Conservation (phyloP, 2,888 invertebrate species). For the Cephus pulcher region DNA sequence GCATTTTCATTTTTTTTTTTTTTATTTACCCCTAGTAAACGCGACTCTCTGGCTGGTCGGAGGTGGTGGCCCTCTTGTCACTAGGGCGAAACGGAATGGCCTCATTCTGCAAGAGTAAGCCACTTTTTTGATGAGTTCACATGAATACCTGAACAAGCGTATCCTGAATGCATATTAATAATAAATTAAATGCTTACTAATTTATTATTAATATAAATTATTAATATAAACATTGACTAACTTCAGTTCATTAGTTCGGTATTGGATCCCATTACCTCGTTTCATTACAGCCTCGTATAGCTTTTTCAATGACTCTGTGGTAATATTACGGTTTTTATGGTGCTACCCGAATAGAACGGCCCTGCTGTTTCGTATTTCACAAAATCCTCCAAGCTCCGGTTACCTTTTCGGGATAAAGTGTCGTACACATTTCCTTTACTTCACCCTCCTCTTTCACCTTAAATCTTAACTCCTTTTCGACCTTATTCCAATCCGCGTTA, state of each 20-base stretch:
- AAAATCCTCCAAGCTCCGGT: neutral
- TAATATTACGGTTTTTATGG: neutral
- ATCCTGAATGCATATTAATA: neutral
- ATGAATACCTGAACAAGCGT: neutral
- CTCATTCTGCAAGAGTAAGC: neutral
- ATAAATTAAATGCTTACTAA: neutral
- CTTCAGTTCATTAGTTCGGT: neutral
- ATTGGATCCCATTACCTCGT: neutral
- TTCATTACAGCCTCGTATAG: neutral
- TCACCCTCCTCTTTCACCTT: neutral
- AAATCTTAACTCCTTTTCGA: neutral
- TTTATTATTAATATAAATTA: neutral
- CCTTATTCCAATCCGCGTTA: neutral
- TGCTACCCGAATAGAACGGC: neutral
- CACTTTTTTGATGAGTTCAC: neutral
- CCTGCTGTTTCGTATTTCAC: neutral
- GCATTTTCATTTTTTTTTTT: neutral
- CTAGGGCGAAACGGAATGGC: neutral
- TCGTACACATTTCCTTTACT: neutral
- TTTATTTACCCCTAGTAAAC: neutral
- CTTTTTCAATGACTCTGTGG: neutral
- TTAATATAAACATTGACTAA: neutral
- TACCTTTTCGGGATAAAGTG: neutral
- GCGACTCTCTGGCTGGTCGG: neutral
- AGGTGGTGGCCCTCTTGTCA: neutral